phyloP scores from a whole-genome alignment of 2,888 invertebrate genomes.

The Aethes cnicana region DNA sequence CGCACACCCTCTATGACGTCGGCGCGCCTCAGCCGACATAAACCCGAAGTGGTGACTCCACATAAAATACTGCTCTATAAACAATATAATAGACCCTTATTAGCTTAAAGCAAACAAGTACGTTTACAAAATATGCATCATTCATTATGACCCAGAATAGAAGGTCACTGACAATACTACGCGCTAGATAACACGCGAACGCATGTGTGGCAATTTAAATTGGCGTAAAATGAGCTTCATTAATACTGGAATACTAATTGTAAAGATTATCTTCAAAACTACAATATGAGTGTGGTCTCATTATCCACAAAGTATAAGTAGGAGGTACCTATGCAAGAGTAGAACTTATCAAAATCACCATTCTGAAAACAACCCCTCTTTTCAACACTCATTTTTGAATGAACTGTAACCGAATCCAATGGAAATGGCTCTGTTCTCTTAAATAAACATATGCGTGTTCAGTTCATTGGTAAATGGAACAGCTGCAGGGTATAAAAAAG shows the following conservation, averaged over 20 bases:
- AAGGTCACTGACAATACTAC: conserved; percentile 19
- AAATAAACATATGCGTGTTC: conserved; percentile 9
- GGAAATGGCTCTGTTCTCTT: background rate
- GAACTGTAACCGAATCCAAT: background rate
- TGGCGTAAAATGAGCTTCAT: background rate
- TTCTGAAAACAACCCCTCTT: too few species aligned
- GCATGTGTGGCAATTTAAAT: background rate
- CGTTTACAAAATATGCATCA: conserved; percentile 21
- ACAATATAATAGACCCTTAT: conserved; percentile 22
- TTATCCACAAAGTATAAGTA: too few species aligned
- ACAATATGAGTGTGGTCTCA: too few species aligned
- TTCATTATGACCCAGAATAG: conserved; percentile 23
- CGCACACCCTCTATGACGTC: conserved; percentile 9
- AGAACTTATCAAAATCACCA: too few species aligned
- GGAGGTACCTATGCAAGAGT: too few species aligned
- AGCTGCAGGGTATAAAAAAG: conserved; percentile 22
- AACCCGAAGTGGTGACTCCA: conserved; percentile 23
- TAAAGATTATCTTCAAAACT: too few species aligned
- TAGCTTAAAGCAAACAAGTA: conserved; percentile 10
- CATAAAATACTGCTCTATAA: conserved; percentile 25
- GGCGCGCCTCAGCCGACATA: conserved; percentile 17
- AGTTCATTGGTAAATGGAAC: conserved; percentile 7
- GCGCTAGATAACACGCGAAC: conserved; percentile 4
- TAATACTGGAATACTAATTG: too few species aligned
- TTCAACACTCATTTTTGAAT: too few species aligned